These are phyloP conservation scores for Myrmecophaga tridactyla DNA, from an alignment of 2,113 vertebrate species.

Conservation along the genomic window DNA sequence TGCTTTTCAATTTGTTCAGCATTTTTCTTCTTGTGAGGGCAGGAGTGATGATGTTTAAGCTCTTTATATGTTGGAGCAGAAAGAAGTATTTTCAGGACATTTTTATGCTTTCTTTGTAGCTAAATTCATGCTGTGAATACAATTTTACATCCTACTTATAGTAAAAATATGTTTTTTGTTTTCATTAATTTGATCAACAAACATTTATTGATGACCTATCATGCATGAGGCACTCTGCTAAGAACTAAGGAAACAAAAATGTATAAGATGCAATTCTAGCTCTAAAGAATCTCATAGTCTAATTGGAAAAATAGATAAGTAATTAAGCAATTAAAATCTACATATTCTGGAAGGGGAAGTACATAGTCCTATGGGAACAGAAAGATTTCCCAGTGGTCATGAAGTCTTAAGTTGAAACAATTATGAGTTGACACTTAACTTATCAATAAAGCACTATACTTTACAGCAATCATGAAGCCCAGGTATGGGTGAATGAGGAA, in stretches of 20 bases:
- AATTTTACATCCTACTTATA: neutral
- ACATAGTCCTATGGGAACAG: neutral
- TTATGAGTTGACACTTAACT: neutral
- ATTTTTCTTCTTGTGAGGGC: too few species aligned
- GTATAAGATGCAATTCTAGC: neutral
- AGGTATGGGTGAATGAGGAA: neutral
- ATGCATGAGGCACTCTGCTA: neutral
- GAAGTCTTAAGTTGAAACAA: neutral
- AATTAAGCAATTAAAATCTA: neutral
- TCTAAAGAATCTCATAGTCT: neutral
- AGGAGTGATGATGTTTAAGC: too few species aligned
- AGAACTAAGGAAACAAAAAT: neutral
- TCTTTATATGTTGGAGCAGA: neutral
- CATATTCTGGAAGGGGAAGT: neutral
- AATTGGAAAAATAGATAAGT: neutral
- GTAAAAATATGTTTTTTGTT: neutral
- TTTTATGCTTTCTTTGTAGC: neutral
- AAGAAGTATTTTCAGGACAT: too few species aligned
- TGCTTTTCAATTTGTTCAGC: too few species aligned
- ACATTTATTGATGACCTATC: neutral
- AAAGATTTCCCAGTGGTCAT: neutral
- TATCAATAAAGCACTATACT: neutral
- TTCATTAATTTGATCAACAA: neutral
- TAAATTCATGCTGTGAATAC: neutral
- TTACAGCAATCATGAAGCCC: neutral